Evolutionary conservation across 2,797 vertebrate species (phyloP).

Genomic region (Fistularia commersonii): DNA sequence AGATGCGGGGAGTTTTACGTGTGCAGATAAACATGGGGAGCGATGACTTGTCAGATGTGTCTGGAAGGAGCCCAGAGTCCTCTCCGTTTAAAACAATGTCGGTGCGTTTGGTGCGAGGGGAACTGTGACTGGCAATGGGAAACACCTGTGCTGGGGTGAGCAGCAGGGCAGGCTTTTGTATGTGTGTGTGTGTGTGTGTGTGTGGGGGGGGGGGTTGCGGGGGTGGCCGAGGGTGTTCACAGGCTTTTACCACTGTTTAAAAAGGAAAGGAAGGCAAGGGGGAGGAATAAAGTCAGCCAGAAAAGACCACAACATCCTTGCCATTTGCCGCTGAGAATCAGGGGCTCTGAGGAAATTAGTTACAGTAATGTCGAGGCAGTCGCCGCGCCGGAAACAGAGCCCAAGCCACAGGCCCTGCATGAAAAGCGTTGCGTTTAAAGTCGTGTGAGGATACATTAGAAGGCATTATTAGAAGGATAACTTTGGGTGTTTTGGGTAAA

Average conservation of each 20-base stretch:
- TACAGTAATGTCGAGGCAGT: slow-evolving; percentile 63
- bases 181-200: too few relatives aligned
- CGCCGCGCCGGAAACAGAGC: slow-evolving; percentile 22
- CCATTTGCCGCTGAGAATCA: slow-evolving; percentile 66
- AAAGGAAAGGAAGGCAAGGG: slow-evolving; percentile 40
- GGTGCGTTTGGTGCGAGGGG: slow-evolving; percentile 72
- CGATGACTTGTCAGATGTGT: slow-evolving; percentile 77
- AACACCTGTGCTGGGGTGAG: slow-evolving; percentile 83
- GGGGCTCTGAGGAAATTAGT: slow-evolving; percentile 62
- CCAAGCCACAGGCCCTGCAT: slow-evolving; percentile 6
- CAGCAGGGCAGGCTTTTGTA: slow-evolving; percentile 35
- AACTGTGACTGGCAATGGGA: slow-evolving; percentile 78
- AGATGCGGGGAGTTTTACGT: slow-evolving; percentile 76
- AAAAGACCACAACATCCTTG: slow-evolving; percentile 47
- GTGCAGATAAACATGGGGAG: slow-evolving; percentile 82
- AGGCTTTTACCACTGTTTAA: slow-evolving; percentile 29
- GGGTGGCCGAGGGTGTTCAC: slow-evolving; percentile 1
- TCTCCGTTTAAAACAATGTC: slow-evolving; percentile 78
- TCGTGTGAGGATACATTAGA: slow-evolving; percentile 1
- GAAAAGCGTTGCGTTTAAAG: slow-evolving; percentile 3
- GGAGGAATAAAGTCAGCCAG: slow-evolving; percentile 40
- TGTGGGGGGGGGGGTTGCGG: not conserved
- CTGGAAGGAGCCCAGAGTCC: slow-evolving; percentile 75
- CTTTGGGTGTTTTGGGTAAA: not conserved
- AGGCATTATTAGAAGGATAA: slow-evolving; percentile 5